These are phyloP conservation scores for Lasius fuliginosus DNA, from an alignment of 2,888 invertebrate genomes.

Conservation along the genomic window DNA sequence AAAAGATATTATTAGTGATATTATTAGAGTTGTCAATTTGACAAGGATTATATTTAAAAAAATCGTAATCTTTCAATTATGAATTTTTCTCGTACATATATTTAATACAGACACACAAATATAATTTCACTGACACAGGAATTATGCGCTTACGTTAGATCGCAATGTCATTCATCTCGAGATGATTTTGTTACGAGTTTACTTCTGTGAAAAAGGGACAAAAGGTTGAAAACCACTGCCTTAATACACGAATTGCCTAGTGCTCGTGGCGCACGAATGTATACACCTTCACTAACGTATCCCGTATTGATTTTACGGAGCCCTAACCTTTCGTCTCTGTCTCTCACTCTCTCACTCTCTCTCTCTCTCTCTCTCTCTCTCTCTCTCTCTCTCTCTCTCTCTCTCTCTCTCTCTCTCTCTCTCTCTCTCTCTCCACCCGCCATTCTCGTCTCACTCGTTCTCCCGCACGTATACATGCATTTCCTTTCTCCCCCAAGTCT, in stretches of 20 bases:
- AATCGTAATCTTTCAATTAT: not conserved
- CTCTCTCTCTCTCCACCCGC: constrained; percentile 4
- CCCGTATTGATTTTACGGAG: constrained; percentile 81
- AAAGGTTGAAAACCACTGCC: constrained; percentile 52
- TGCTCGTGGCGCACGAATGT: constrained; percentile 66
- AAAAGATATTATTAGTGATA: not conserved
- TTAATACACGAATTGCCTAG: constrained; percentile 63
- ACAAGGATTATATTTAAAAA: not conserved
- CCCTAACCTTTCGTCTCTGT: constrained; percentile 63
- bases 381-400: constrained; percentile 18
- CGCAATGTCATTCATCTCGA: not conserved
- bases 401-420: constrained; percentile 10
- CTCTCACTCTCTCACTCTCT: constrained; percentile 23
- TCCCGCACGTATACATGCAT: constrained; percentile 21
- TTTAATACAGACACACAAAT: not conserved
- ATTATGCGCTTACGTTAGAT: not conserved
- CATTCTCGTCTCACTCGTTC: constrained; percentile 14
- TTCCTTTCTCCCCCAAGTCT: constrained; percentile 2
- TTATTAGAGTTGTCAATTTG: not conserved
- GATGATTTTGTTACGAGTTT: not conserved
- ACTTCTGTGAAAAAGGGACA: not conserved
- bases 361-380: constrained; percentile 23
- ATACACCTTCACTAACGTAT: constrained; percentile 72
- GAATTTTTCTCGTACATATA: not conserved
- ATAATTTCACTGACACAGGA: not conserved